Evolutionary conservation across 2,113 vertebrate genomes (phyloP), one percentile per base, ranked within the genome.

Genomic region (Paratilapia polleni): DNA sequence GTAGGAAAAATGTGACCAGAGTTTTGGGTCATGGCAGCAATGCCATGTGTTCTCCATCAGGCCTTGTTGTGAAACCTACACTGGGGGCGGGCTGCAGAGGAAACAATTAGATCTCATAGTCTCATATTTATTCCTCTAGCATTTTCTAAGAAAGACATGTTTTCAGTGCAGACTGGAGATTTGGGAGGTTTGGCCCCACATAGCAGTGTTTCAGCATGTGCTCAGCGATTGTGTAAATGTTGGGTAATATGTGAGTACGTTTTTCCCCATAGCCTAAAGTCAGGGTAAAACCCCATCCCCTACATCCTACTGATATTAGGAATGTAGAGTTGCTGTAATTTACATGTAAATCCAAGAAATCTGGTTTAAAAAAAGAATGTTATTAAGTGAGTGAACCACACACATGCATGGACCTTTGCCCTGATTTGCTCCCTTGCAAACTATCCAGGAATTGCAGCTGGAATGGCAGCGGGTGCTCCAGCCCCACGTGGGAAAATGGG

Each of bases 21-120:
- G 82, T 82, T 80, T 52, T 87, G 68, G 87, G 86, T 90, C 82
- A 79, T 31, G 20, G 78, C 80, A n/a, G 79, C 34, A 87, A 87
- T 43, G 2, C 57, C 93, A 93, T 91, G 85, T 95, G 93, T 94
- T 95, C 88, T 26, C 82, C 87, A 91, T 95, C 92, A 94, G 83
- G 61, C 59, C 34, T 59, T 80, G 82, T 84, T 81, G 88, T 80
- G 86, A 90, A 92, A 89, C 57, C 52, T 78, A 43, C 83, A 70
- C 70, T 15, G 28, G 83, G 78, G 88, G 76, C 66, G 8, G 15
- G 38, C 49, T 75, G 75, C 38, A 83, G 64, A 88, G 88, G 87
- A 93, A 93, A 92, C 80, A 85, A 88, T 92, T 80, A 90, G 56
- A 85, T 66, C 17, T 64, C 58, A 43, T 78, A 52, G 20, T 73